These are phyloP conservation scores for Dasyornis broadbenti DNA, from an alignment of 2,113 vertebrate species.

Conservation along the genomic window DNA sequence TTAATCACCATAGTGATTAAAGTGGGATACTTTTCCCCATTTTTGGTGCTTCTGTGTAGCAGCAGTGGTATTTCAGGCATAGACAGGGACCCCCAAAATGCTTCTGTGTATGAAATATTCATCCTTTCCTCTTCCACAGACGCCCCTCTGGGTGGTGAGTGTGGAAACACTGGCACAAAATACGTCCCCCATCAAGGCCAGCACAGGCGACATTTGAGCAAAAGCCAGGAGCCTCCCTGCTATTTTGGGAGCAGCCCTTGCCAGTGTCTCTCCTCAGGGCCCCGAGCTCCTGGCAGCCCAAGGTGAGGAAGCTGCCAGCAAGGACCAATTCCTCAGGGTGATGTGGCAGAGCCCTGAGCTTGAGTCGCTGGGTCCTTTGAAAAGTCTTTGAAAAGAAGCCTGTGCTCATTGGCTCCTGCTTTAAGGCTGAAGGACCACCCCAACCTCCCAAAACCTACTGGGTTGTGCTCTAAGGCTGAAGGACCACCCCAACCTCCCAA, in stretches of 20 bases:
- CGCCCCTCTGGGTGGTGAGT: neutral
- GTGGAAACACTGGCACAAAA: neutral
- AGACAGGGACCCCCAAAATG: accelerated
- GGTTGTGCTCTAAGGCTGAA: neutral
- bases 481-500: neutral
- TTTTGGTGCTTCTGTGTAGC: neutral
- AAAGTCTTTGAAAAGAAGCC: neutral
- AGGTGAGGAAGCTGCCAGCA: neutral
- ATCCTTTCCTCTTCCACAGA: neutral
- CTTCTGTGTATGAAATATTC: neutral
- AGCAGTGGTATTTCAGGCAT: neutral
- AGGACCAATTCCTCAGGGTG: neutral
- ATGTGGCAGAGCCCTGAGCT: neutral
- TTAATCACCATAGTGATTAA: neutral
- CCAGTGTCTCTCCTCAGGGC: neutral
- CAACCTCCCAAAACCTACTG: too few species aligned
- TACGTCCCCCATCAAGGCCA: neutral
- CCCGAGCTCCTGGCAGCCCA: neutral
- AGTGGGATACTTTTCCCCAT: neutral
- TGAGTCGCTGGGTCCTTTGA: neutral
- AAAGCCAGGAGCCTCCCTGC: neutral
- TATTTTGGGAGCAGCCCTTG: neutral
- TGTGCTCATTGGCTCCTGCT: accelerated
- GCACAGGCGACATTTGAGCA: neutral
- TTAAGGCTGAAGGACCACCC: too few species aligned